Percentiles rank a stretch among this genome's conserved stretches.
These are phyloP conservation scores for Allophyes oxyacanthae DNA, from an alignment of 2,888 invertebrate species.

Conservation along the genomic window DNA sequence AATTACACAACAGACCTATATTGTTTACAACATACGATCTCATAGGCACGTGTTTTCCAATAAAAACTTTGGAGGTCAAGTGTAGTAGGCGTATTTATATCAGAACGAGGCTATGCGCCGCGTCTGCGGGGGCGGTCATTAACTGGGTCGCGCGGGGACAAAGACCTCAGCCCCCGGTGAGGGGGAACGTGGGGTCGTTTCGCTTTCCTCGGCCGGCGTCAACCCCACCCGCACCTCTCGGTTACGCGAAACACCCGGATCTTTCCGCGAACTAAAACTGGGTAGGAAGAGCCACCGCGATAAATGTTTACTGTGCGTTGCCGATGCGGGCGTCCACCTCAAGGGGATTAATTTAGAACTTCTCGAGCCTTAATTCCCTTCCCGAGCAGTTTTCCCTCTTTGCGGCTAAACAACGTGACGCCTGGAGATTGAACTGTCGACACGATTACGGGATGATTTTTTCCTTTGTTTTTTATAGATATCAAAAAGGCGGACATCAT, in stretches of 20 bases:
- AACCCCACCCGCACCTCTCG: constrained; percentile 66
- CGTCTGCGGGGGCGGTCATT: constrained; percentile 87
- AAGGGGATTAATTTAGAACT: constrained; percentile 84
- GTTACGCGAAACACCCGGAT: constrained; percentile 70
- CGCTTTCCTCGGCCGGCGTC: constrained; percentile 77
- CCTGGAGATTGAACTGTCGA: constrained; percentile 68
- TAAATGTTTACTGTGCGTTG: constrained; percentile 77
- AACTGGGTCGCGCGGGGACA: constrained; percentile 88
- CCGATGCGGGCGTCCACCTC: constrained; percentile 74
- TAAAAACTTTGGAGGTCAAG: constrained; percentile 89
- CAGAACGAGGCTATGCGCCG: constrained; percentile 84
- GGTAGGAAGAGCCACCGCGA: constrained; percentile 57
- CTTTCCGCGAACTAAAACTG: constrained; percentile 71
- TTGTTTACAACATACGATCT: constrained; percentile 82
- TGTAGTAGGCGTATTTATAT: constrained; percentile 89
- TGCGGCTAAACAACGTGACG: constrained; percentile 67
- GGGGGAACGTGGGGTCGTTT: constrained; percentile 78
- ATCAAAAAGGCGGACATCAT: constrained; percentile 42
- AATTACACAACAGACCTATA: constrained; percentile 58
- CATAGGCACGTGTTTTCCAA: constrained; percentile 86
- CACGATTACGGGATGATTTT: constrained; percentile 65
- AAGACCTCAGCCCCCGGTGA: constrained; percentile 78
- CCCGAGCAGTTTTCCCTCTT: constrained; percentile 76
- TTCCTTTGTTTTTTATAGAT: constrained; percentile 50
- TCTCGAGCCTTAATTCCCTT: constrained; percentile 76